Conservation (phyloP, 2,113 vertebrate genomes). For the Protomyctophum bolini region DNA sequence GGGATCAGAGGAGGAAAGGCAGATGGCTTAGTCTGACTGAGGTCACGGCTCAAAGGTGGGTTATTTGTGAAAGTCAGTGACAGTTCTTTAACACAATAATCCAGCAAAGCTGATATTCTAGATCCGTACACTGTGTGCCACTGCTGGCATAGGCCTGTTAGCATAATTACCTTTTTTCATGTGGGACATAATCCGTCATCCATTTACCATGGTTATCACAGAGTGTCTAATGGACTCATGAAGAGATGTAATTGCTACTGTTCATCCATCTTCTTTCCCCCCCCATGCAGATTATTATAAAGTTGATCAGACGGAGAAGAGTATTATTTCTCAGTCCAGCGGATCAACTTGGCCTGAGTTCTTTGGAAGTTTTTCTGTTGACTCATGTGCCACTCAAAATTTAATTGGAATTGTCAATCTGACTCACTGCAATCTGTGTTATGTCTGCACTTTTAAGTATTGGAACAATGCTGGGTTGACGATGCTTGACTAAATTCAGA, state of each 20-base stretch:
- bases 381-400: neutral
- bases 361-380: neutral
- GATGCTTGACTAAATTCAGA: no score
- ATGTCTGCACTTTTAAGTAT: no score
- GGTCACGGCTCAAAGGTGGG: slow-evolving; percentile 53
- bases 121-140: slow-evolving; percentile 37
- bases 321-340: slow-evolving; percentile 6
- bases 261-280: slow-evolving; percentile 61
- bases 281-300: slow-evolving; percentile 28
- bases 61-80: slow-evolving; percentile 33
- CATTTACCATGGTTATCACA: slow-evolving; percentile 58
- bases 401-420: slow-evolving; percentile 3
- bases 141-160: slow-evolving; percentile 35
- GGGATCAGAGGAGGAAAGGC: slow-evolving; percentile 50
- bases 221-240: slow-evolving; percentile 58
- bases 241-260: slow-evolving; percentile 57
- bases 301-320: slow-evolving; percentile 20
- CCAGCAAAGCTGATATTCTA: slow-evolving; percentile 52
- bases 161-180: slow-evolving; percentile 58
- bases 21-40: slow-evolving; percentile 49
- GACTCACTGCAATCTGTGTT: neutral
- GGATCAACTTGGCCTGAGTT: neutral
- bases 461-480: no score
- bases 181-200: slow-evolving; percentile 55
- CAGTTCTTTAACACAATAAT: slow-evolving; percentile 50